Evolutionary conservation across 2,797 vertebrate genomes (phyloP).

Genomic region (Eptatretus atami): DNA sequence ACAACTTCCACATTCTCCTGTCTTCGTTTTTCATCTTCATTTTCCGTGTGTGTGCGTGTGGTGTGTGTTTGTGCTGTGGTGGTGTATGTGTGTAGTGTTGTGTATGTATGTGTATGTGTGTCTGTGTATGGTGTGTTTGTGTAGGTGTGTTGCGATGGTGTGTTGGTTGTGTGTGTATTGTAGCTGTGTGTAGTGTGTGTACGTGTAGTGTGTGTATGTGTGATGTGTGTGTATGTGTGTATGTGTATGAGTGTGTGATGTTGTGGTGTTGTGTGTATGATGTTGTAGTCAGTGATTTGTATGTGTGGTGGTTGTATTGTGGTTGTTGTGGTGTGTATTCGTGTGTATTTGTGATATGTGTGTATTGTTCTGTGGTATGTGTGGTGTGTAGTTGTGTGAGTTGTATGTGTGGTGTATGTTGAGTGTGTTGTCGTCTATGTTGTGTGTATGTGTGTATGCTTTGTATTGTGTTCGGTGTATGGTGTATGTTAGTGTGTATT

Average conservation of each 20-base stretch:
- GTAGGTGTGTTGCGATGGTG: too few relatives aligned
- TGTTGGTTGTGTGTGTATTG: neutral
- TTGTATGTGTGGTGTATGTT: too few relatives aligned
- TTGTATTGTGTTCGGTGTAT: too few relatives aligned
- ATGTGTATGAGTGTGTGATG: neutral
- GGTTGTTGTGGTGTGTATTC: neutral
- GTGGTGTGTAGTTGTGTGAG: too few relatives aligned
- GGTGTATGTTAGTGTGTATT: too few relatives aligned
- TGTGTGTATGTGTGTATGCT: too few relatives aligned
- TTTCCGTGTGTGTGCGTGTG: too few relatives aligned
- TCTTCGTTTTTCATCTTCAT: too few relatives aligned
- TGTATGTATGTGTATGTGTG: neutral
- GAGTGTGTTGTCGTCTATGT: too few relatives aligned
- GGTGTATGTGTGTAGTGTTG: neutral
- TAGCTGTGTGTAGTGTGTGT: neutral
- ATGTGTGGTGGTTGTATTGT: neutral
- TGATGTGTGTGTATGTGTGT: neutral
- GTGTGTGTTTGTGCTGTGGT: too few relatives aligned
- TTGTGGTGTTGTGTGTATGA: neutral
- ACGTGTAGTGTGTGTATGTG: too few relatives aligned
- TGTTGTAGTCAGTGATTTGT: neutral
- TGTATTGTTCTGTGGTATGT: neutral
- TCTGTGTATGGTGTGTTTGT: neutral
- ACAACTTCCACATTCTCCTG: too few relatives aligned
- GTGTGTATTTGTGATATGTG: neutral